Evolutionary conservation across 2,113 vertebrate genomes (phyloP).

Genomic region (Hiodon alosoides): DNA sequence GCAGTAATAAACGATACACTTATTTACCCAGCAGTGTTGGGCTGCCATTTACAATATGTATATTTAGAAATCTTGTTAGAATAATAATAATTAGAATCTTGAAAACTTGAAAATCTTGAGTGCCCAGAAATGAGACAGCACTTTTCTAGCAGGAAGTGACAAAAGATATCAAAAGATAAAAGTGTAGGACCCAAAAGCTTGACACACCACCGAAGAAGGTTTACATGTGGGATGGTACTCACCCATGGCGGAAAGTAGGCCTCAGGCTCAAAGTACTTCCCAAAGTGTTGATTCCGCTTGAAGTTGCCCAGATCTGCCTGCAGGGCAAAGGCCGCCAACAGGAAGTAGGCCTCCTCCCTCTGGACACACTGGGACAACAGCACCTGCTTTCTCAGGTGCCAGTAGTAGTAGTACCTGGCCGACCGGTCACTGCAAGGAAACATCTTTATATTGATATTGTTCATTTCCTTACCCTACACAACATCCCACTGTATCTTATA

Average conservation of each 20-base stretch:
- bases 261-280: slow-evolving; percentile 94
- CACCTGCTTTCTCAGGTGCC: slow-evolving; percentile 94
- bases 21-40: not conserved
- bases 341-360: slow-evolving; percentile 92
- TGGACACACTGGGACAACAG: slow-evolving; percentile 88
- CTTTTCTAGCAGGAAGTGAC: not conserved
- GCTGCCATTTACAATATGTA: not conserved
- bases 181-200: not conserved
- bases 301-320: slow-evolving; percentile 96
- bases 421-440: slow-evolving; percentile 73
- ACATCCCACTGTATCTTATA: not conserved
- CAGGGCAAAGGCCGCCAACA: slow-evolving; percentile 91
- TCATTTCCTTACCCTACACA: not conserved
- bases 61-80: not conserved
- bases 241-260: slow-evolving; percentile 96
- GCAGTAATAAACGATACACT: not conserved
- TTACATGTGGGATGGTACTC: slow-evolving; percentile 41
- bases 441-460: not conserved
- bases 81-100: no score
- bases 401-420: slow-evolving; percentile 94
- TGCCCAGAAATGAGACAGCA: no score
- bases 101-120: no score
- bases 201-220: not conserved
- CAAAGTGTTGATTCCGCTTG: slow-evolving; percentile 91
- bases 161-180: not conserved